phyloP scores from a whole-genome alignment of 2,113 vertebrate species.

The Hemichromis elongatus region DNA sequence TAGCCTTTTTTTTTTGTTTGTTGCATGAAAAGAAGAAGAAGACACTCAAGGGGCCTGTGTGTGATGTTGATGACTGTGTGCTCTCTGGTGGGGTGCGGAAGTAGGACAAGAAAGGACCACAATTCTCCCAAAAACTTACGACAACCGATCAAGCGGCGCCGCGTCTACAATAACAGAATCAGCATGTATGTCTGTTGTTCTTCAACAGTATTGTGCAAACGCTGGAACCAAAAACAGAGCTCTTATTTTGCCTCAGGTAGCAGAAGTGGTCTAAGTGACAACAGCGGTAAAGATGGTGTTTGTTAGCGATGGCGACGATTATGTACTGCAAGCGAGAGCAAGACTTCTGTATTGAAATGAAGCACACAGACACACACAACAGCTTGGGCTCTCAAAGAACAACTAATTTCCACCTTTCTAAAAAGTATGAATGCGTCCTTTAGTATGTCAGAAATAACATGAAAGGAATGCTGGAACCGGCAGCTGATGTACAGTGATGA shows the following conservation, averaged over 20 bases:
- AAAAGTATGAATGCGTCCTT: background rate
- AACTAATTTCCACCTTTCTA: background rate
- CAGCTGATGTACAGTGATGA: slow-evolving; percentile 1
- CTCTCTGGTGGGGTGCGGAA: background rate
- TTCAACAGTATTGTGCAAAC: slow-evolving; percentile 22
- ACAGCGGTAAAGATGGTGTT: background rate
- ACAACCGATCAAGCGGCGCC: background rate
- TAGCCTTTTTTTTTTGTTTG: background rate
- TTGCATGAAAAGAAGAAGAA: background rate
- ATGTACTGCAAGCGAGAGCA: background rate
- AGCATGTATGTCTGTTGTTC: slow-evolving; percentile 10
- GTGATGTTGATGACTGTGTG: background rate
- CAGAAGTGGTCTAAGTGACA: background rate
- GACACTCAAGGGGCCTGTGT: background rate
- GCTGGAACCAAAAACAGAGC: background rate
- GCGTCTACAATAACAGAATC: background rate
- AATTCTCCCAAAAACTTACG: slow-evolving; percentile 1
- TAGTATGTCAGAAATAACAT: background rate
- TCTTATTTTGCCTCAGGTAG: background rate
- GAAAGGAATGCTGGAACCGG: background rate
- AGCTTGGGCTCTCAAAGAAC: background rate
- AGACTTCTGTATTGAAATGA: background rate
- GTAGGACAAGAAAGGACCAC: background rate
- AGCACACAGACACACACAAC: background rate
- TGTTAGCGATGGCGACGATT: background rate